phyloP scores from a whole-genome alignment of 2,113 vertebrate species.

The Laterallus jamaicensis region DNA sequence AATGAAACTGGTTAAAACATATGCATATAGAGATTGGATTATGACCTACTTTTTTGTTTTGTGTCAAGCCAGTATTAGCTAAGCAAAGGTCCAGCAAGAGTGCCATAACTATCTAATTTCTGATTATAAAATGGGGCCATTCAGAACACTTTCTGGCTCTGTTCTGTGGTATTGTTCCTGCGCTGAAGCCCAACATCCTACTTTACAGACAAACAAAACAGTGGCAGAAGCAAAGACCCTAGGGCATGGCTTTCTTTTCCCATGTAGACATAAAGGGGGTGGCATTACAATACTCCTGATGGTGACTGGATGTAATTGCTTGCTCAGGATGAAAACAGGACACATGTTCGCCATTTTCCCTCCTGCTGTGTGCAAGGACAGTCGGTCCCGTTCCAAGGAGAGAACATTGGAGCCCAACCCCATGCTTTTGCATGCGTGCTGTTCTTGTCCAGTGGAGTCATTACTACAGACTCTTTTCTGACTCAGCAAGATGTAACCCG shows the following conservation, averaged over 20 bases:
- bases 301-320: background rate
- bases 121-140: background rate
- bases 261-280: background rate
- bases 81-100: background rate
- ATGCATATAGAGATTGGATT: background rate
- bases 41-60: background rate
- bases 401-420: background rate
- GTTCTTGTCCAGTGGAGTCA: background rate
- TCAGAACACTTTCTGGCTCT: background rate
- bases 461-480: background rate
- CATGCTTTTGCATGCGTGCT: background rate
- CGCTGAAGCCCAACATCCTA: background rate
- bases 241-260: background rate
- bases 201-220: background rate
- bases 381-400: background rate
- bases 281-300: background rate
- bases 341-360: background rate
- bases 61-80: background rate
- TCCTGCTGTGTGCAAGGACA: background rate
- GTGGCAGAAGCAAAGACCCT: background rate
- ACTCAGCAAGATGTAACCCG: background rate
- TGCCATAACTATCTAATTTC: background rate
- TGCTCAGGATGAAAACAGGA: background rate
- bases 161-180: background rate
- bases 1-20: background rate